These are phyloP conservation scores for Pteropus rufus DNA, from an alignment of 2,797 vertebrate genomes.

Conservation along the genomic window DNA sequence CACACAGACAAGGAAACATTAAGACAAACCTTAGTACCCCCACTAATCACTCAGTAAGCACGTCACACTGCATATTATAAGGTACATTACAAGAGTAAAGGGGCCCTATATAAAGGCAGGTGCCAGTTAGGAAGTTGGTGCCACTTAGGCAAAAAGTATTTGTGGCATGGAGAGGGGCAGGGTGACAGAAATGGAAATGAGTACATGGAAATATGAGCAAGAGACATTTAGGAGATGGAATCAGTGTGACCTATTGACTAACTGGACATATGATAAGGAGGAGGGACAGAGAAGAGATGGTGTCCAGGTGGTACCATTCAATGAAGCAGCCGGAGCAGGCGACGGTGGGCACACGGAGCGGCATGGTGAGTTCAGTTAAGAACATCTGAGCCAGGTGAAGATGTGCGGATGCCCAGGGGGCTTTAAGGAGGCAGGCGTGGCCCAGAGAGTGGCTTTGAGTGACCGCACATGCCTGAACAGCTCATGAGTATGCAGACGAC, in stretches of 20 bases:
- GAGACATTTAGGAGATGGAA: not conserved
- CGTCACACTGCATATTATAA: no score
- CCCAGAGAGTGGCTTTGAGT: not conserved
- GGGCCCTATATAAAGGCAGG: no score
- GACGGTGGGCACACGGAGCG: accelerated
- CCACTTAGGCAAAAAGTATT: not conserved
- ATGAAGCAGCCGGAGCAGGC: accelerated
- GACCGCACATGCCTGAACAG: not conserved
- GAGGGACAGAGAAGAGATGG: not conserved
- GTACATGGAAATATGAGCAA: accelerated
- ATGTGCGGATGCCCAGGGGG: accelerated
- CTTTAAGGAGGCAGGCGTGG: not conserved
- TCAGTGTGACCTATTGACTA: accelerated
- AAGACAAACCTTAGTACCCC: not conserved
- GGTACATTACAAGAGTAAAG: no score
- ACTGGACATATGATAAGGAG: accelerated
- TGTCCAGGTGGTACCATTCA: accelerated
- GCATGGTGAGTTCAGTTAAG: accelerated
- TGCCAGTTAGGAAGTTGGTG: accelerated
- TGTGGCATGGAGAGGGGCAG: accelerated
- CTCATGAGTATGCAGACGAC: not conserved
- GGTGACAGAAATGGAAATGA: no score
- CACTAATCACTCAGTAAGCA: no score
- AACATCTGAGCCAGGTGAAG: accelerated
- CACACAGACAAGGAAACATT: not conserved